Evolutionary conservation across 2,888 invertebrate genomes (phyloP), one percentile per base, ranked within the genome.

Genomic region (Ptilodon capucinus): DNA sequence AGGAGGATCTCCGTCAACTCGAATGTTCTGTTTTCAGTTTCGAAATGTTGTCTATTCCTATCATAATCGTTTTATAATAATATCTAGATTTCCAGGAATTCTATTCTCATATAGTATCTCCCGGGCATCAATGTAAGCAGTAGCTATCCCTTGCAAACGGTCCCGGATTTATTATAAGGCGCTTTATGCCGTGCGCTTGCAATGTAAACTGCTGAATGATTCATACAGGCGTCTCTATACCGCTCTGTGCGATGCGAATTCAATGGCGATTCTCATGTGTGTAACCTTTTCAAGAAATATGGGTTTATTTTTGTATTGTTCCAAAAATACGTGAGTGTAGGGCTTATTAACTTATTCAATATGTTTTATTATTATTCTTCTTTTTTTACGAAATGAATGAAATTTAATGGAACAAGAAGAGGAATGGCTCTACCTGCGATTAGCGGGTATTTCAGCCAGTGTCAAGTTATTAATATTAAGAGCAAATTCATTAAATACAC

Each of bases 161-260:
- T 17, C 40, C 46, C 6, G 51, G 56, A 56, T 68, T 65, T 64
- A 51, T 49, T 28, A 48, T 58, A 50, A 56, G 54, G 28, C 23
- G 48, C 13, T 63, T 60, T 56, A 48, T 35, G 40, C 43, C 19
- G 18, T 51, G 58, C 54, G 56, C 52, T 51, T 67, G 61, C 65
- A 68, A 49, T 35, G 65, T 56, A 68, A 64, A 61, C 68, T 68
- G 47, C 42, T 65, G 65, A 65, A 65, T 65, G 51, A 65, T 65
- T 68, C 65, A 68, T 64, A 42, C 28, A 39, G 47, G 35, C 47
- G 46, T 25, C 38, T 49, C 51, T 44, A 39, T 46, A 51, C 19
- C 54, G 54, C 68, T 59, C 53, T 58, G 56, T 51, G 42, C 28
- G 44, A 67, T 58, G 47, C 36, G 68, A 56, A 67, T 68, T 65